Evolutionary conservation across 1,140 invertebrate species (phyloP), one percentile per base, ranked within the genome.

Genomic region (Pemphigus obesinymphae): DNA sequence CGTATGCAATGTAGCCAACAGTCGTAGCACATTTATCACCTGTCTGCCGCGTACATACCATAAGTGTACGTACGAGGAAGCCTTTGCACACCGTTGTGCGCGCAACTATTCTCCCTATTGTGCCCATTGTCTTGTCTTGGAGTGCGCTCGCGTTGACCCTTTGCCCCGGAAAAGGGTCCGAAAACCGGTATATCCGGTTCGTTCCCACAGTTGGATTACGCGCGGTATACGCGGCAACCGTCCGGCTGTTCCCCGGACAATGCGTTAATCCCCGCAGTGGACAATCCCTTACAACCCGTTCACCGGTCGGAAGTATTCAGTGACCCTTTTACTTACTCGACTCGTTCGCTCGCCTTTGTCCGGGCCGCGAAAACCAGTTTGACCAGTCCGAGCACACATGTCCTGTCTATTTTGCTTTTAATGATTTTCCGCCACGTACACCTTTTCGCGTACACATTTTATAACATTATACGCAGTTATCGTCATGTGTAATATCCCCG

Each of bases 151-250:
- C 50, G 50, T 80, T 80, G 76, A 80, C 76, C 76, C 76, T 80
- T 80, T 43, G 23, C 34, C 34, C n/a, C 3, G 55, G 37, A 80
- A 80, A 80, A 80, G 76, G 76, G 76, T 80, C 76, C 53, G 76
- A 80, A 63, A 80, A 80, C 76, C 76, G 76, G 76, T 80, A 80
- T 80, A 63, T 61, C 76, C 76, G 76, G 76, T 80, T 76, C n/a
- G 55, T 80, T 73, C 70, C 70, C 70, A 73, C 68, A 29, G 68
- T 53, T n/a, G n/a, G n/a, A n/a, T n/a, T n/a, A 11, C 43, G 43
- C 34, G 1, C 31, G 6, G 31, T 40, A 40, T 40, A 23, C 68
- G 17, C 68, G 40, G n/a, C 17, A 72, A 26, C 40, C 68, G 70
- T 73, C 70, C 70, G 70, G 70, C 70, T 73, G 70, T 50, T 73